Evolutionary conservation across 2,797 vertebrate genomes (phyloP).

Genomic region (Acomys russatus): DNA sequence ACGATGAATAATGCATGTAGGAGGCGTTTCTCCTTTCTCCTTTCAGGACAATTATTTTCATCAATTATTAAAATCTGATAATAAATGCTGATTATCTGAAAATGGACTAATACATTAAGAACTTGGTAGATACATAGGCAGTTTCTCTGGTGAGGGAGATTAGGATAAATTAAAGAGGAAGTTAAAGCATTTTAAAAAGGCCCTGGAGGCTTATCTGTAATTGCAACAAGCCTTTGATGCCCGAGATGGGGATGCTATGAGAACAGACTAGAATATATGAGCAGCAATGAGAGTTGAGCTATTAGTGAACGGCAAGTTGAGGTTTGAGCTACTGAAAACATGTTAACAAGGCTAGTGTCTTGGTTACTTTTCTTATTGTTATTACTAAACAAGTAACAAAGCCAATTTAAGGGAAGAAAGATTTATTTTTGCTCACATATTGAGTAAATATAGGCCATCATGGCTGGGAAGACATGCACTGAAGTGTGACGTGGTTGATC

Average conservation of each 20-base stretch:
- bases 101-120: conserved; percentile 60
- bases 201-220: conserved; percentile 59
- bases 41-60: conserved; percentile 66
- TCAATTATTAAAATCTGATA: conserved; percentile 75
- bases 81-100: conserved; percentile 68
- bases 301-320: background rate
- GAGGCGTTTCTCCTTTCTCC: conserved; percentile 64
- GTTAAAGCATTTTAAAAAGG: conserved; percentile 66
- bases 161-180: conserved; percentile 69
- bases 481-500: too few relatives aligned
- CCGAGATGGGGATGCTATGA: background rate
- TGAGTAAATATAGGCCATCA: background rate
- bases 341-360: background rate
- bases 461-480: background rate
- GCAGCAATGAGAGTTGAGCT: background rate
- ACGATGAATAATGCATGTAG: conserved; percentile 57
- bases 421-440: background rate
- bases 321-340: background rate
- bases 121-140: conserved; percentile 42
- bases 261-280: background rate
- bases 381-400: background rate
- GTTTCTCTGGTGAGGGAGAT: conserved; percentile 58
- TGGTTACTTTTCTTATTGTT: background rate
- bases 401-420: background rate
- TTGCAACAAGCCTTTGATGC: conserved; percentile 71